A percentile compares a stretch with the other conserved stretches of the same genome.
These are phyloP conservation scores for Pandemis heparana DNA, from an alignment of 2,888 invertebrate species.

Conservation along the genomic window DNA sequence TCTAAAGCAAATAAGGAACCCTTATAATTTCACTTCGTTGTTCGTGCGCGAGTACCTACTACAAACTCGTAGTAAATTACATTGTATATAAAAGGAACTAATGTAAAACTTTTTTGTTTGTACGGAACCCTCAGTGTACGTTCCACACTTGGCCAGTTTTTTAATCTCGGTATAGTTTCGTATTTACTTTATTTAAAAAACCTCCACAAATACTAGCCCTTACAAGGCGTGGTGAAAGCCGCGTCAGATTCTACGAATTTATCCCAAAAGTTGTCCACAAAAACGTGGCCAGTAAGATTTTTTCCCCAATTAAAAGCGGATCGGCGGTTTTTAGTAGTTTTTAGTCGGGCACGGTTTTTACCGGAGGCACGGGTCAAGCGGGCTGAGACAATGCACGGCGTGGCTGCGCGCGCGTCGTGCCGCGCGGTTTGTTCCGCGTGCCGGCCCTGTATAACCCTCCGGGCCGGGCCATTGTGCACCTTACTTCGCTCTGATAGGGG, in stretches of 20 bases:
- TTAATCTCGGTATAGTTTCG: background rate
- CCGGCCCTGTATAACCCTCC: slow-evolving; percentile 55
- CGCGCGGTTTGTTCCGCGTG: slow-evolving; percentile 78
- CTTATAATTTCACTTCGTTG: no score
- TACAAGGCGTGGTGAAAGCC: slow-evolving; percentile 42
- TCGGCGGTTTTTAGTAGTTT: slow-evolving; percentile 69
- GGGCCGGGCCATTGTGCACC: slow-evolving; percentile 22
- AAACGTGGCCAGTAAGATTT: slow-evolving; percentile 65
- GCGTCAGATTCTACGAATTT: slow-evolving; percentile 47
- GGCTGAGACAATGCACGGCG: slow-evolving; percentile 79
- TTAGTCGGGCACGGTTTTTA: slow-evolving; percentile 69
- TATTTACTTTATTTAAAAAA: slow-evolving; percentile 3
- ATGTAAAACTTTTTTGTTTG: no score
- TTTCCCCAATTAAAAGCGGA: slow-evolving; percentile 76
- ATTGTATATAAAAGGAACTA: no score
- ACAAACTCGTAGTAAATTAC: no score
- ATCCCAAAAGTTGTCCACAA: slow-evolving; percentile 54
- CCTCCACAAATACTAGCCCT: slow-evolving; percentile 33
- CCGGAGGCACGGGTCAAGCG: slow-evolving; percentile 83
- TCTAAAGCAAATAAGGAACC: no score
- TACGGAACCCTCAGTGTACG: slow-evolving; percentile 41
- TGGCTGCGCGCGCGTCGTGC: slow-evolving; percentile 72
- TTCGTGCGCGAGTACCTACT: no score
- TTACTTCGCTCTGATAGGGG: slow-evolving; percentile 17
- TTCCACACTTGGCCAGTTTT: slow-evolving; percentile 33